A percentile compares a stretch with the other conserved stretches of the same genome.
Conservation (phyloP, 2,113 vertebrate species). For the Dinomys branickii region DNA sequence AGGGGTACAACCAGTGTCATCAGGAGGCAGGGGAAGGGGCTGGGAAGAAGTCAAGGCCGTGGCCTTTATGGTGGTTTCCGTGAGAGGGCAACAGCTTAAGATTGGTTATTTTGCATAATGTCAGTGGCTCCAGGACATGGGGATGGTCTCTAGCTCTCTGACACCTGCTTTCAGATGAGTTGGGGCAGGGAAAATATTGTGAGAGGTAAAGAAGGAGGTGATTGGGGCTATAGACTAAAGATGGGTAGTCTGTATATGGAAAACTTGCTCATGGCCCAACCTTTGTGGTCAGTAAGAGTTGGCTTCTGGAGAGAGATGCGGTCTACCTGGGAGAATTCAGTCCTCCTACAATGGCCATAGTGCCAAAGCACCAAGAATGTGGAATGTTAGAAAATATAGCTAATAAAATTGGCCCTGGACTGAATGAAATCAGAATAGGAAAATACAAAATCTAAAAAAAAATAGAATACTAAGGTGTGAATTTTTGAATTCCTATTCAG, state of each 20-base stretch:
- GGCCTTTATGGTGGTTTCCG: neutral
- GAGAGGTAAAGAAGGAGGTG: neutral
- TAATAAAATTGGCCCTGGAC: neutral
- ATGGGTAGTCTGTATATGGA: neutral
- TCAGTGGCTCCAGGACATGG: neutral
- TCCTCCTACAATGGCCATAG: neutral
- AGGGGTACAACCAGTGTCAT: neutral
- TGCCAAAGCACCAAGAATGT: neutral
- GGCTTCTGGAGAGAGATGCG: neutral
- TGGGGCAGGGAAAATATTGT: neutral
- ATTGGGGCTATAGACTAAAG: neutral
- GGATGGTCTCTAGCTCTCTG: neutral
- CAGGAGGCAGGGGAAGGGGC: neutral
- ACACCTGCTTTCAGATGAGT: neutral
- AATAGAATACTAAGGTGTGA: conserved; percentile 3
- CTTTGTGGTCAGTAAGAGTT: neutral
- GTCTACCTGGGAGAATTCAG: neutral
- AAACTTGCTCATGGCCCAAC: neutral
- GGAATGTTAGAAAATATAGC: neutral
- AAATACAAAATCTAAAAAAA: neutral
- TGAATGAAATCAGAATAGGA: neutral
- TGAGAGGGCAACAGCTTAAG: neutral
- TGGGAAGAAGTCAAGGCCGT: neutral
- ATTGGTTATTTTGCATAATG: neutral
- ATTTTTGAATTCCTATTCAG: conserved; percentile 66